A percentile compares a stretch with the other conserved stretches of the same genome.
phyloP scores from a whole-genome alignment of 37 sponge, comb jelly and placozoan species.

The Ephydatia muelleri region DNA sequence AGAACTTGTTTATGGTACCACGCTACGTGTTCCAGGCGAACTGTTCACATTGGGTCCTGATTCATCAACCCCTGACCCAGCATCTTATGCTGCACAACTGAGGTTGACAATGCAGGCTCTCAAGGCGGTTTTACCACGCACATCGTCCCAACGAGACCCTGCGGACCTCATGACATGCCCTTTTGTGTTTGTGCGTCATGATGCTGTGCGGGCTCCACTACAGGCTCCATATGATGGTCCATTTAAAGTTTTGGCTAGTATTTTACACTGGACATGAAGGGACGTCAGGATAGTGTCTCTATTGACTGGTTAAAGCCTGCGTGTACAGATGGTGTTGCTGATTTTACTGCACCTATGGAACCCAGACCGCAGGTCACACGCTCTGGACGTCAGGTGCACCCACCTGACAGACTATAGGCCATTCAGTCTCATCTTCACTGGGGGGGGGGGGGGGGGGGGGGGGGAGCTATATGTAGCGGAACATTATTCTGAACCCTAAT shows the following conservation, averaged over 20 bases:
- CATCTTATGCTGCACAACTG: slow-evolving; percentile 15
- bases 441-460: too few relatives aligned
- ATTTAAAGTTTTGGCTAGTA: slow-evolving; percentile 34
- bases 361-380: too few relatives aligned
- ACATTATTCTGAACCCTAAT: too few relatives aligned
- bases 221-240: slow-evolving; percentile 57
- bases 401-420: too few relatives aligned
- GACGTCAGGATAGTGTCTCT: slow-evolving; percentile 25
- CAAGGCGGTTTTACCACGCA: slow-evolving; percentile 11
- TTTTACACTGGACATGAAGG: slow-evolving; percentile 30
- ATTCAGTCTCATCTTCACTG: too few relatives aligned
- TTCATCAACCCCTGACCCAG: neutral
- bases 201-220: slow-evolving; percentile 27
- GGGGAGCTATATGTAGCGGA: too few relatives aligned
- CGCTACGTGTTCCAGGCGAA: slow-evolving; percentile 55
- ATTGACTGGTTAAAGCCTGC: slow-evolving; percentile 57
- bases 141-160: slow-evolving; percentile 12
- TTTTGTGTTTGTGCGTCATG: slow-evolving; percentile 55
- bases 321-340: neutral
- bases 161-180: slow-evolving; percentile 19
- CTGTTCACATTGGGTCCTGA: slow-evolving; percentile 8
- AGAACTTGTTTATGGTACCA: slow-evolving; percentile 60
- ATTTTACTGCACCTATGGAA: too few relatives aligned
- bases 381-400: too few relatives aligned
- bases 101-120: slow-evolving; percentile 29